Evolutionary conservation across 2,888 invertebrate genomes (phyloP), one percentile per base, ranked within the genome.

Genomic region (Drosophila kokeensis): DNA sequence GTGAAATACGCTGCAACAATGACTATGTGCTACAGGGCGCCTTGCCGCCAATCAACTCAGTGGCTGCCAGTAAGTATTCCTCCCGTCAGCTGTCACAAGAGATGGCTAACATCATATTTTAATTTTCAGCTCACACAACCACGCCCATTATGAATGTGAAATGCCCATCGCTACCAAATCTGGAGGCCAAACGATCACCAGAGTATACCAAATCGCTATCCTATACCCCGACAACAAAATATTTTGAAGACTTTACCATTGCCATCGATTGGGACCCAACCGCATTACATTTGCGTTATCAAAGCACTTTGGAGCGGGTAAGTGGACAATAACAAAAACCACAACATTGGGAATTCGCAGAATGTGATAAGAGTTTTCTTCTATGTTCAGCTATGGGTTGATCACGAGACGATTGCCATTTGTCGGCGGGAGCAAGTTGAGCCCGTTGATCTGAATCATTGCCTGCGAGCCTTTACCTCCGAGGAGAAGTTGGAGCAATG

Each of bases 231-330:
- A 74, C 88, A 52, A 81, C 81, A 50, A 83, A 82, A 78, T 80
- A 86, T 66, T 90, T 94, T 87, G 93, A 95, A 91, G 85, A 91
- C 75, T 91, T 92, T 60, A 92, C 90, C 54, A 94, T 98, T 79
- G 97, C 98, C 75, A 96, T 98, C 74, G 98, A 98, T 94, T 98
- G 98, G 98, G 98, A 98, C 93, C 98, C 98, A 71, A 98, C 98
- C 0, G 98, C 98, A 53, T 94, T 98, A 83, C 98, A 98, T 94
- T 95, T 98, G 84, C 95, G 98, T 45, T 98, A 97, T 94, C 97
- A 97, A 93, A 95, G 95, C 85, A 95, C 96, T 2, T 93, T 96
- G 83, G 97, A 97, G 93, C 94, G 95, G 94, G 96, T 95, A 82
- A 77, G 89, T 78, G 0, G 7, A 27, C 21, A 40, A 15, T 2